Evolutionary conservation across 37 sponge, comb jelly and placozoan genomes (phyloP).

Genomic region (Mnemiopsis leidyi): DNA sequence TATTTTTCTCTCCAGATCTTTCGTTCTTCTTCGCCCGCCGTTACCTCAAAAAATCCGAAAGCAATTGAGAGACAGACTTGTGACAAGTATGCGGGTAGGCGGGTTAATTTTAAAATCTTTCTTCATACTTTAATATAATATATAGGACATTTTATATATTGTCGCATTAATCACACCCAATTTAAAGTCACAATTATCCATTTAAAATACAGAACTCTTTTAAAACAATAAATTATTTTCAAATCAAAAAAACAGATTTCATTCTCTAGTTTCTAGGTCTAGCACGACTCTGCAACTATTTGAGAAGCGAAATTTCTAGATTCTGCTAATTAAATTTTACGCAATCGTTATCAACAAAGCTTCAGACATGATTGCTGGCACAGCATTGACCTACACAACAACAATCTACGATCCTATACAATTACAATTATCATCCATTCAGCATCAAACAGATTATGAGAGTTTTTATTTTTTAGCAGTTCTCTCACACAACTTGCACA

Average conservation of each 20-base stretch:
- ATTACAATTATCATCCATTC: too few relatives aligned
- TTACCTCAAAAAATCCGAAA: background rate
- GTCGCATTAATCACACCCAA: background rate
- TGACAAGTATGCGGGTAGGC: too few relatives aligned
- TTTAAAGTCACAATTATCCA: background rate
- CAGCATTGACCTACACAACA: background rate
- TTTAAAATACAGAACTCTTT: background rate
- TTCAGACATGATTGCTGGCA: too few relatives aligned
- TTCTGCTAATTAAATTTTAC: background rate
- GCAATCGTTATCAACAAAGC: background rate
- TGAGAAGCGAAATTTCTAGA: background rate
- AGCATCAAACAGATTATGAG: background rate
- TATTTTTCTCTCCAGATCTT: background rate
- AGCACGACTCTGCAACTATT: background rate
- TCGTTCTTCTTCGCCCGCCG: background rate
- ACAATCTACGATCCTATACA: background rate
- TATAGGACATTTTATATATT: background rate
- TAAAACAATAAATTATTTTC: background rate
- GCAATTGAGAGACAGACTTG: background rate
- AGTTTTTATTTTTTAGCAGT: background rate
- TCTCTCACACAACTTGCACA: slow-evolving; percentile 8
- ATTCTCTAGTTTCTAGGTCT: background rate
- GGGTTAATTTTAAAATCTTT: too few relatives aligned
- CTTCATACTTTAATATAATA: background rate
- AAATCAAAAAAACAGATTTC: background rate